These are phyloP conservation scores for Melinaea menophilus DNA, from an alignment of 2,888 invertebrate species.

Conservation along the genomic window DNA sequence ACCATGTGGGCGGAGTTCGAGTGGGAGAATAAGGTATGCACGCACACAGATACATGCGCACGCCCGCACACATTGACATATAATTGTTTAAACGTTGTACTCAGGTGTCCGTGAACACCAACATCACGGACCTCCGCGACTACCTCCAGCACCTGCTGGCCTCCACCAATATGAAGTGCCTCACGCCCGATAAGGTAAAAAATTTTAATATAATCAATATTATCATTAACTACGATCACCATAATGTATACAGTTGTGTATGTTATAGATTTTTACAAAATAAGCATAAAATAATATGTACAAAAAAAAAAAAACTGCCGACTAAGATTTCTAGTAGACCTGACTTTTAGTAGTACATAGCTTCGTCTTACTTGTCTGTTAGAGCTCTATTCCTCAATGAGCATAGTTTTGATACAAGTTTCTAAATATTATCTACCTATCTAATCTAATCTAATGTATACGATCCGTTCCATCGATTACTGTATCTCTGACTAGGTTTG, in stretches of 20 bases:
- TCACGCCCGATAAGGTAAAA: constrained; percentile 94
- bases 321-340: too few species aligned
- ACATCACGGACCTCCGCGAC: constrained; percentile 93
- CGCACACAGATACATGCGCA: not conserved
- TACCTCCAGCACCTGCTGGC: constrained; percentile 94
- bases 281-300: too few species aligned
- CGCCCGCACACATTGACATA: not conserved
- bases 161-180: constrained; percentile 99
- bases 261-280: not conserved
- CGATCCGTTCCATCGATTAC: too few species aligned
- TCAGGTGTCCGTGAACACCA: constrained; percentile 92
- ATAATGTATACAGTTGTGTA: not conserved
- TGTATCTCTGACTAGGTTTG: too few species aligned
- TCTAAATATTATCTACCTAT: too few species aligned
- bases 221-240: not conserved
- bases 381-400: too few species aligned
- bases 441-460: too few species aligned
- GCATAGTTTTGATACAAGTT: too few species aligned
- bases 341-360: too few species aligned
- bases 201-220: not conserved
- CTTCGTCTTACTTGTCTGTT: too few species aligned
- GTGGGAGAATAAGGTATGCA: constrained; percentile 97
- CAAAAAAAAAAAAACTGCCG: too few species aligned
- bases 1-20: constrained; percentile 99
- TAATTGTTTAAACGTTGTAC: not conserved